Conservation (phyloP, 2,113 vertebrate species). For the Asarcornis scutulata region DNA sequence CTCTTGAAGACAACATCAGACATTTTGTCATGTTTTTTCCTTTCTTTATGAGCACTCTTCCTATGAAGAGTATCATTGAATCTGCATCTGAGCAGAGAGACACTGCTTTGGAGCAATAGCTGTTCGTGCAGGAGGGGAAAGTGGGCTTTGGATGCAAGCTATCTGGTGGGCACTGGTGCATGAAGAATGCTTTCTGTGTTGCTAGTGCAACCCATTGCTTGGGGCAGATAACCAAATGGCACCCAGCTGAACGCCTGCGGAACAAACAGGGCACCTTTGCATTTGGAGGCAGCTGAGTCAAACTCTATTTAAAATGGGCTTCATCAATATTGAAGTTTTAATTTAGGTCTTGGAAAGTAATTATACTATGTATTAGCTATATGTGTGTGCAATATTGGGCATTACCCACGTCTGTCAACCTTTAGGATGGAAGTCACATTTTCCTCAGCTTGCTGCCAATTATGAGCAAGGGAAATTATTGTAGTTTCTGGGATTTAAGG, state of each 20-base stretch:
- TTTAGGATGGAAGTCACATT: neutral
- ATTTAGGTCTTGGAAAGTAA: neutral
- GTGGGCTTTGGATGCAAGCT: neutral
- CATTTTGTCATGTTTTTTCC: neutral
- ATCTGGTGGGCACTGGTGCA: fast-evolving
- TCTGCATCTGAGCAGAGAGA: neutral
- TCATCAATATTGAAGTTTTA: neutral
- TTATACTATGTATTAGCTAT: neutral
- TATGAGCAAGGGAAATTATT: neutral
- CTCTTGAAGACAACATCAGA: neutral
- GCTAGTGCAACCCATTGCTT: neutral
- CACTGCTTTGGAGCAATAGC: neutral
- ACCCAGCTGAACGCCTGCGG: neutral
- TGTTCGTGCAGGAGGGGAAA: neutral
- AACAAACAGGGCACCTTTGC: neutral
- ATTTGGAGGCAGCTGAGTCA: neutral
- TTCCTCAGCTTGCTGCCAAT: neutral
- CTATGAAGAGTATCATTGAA: neutral
- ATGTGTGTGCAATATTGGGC: neutral
- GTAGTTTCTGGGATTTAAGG: neutral
- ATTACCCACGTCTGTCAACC: neutral
- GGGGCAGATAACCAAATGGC: neutral
- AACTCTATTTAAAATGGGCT: neutral
- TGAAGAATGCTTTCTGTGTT: neutral
- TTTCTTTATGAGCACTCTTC: neutral